These are phyloP conservation scores for Drosophila ezoana DNA, from an alignment of 2,888 invertebrate genomes.

Conservation along the genomic window DNA sequence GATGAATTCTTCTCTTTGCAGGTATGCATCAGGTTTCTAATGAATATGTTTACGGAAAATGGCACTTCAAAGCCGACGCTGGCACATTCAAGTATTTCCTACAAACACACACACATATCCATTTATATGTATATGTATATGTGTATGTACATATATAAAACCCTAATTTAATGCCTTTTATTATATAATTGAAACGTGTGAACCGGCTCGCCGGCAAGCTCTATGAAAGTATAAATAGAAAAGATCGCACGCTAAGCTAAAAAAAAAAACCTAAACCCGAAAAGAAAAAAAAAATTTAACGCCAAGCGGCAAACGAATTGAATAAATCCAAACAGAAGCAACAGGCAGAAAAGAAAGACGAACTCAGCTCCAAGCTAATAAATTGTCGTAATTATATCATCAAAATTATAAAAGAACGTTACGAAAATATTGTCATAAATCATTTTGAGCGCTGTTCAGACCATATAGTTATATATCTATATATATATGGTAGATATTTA, in stretches of 20 bases:
- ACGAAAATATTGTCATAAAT: constrained; percentile 43
- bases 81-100: constrained; percentile 6
- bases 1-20: constrained; percentile 19
- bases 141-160: background rate
- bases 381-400: constrained; percentile 61
- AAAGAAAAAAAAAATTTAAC: constrained; percentile 38
- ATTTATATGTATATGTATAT: too few species aligned
- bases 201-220: constrained; percentile 34
- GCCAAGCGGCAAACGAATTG: constrained; percentile 46
- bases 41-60: constrained; percentile 5
- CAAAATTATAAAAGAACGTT: constrained; percentile 44
- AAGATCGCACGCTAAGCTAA: constrained; percentile 16
- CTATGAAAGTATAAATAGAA: constrained; percentile 18
- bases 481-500: background rate
- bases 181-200: constrained; percentile 19
- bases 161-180: constrained; percentile 25
- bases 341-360: background rate
- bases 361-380: constrained; percentile 13
- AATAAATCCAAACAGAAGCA: constrained; percentile 27
- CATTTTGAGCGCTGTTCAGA: constrained; percentile 41
- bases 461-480: background rate
- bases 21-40: constrained; percentile 16
- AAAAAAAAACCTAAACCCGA: background rate
- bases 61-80: background rate
- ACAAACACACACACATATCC: background rate